These are phyloP conservation scores for Subanguina moxae DNA, from an alignment of 1,140 invertebrate genomes.

Conservation along the genomic window DNA sequence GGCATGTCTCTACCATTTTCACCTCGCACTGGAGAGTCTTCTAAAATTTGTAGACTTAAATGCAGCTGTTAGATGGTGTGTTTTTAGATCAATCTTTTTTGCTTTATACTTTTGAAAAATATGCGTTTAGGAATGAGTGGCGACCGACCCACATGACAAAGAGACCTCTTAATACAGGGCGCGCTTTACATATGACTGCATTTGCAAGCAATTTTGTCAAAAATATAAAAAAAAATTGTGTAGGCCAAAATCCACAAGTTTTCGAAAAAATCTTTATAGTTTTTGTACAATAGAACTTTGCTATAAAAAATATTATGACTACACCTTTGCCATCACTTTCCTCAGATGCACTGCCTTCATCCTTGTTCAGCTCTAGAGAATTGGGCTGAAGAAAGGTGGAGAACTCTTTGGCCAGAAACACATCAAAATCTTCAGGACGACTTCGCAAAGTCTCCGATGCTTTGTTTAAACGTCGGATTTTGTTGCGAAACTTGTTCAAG, in stretches of 20 bases:
- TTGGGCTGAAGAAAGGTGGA: slow-evolving; percentile 12
- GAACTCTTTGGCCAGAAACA: slow-evolving; percentile 28
- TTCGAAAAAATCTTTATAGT: too few relatives aligned
- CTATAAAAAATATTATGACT: neutral
- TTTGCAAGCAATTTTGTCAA: too few relatives aligned
- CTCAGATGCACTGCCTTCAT: slow-evolving; percentile 2
- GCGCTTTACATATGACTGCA: too few relatives aligned
- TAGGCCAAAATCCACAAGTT: too few relatives aligned
- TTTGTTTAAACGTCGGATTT: slow-evolving; percentile 27
- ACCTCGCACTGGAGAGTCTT: neutral
- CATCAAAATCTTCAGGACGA: slow-evolving; percentile 3
- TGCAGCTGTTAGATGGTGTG: neutral
- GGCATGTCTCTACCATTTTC: neutral
- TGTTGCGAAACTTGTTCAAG: slow-evolving; percentile 26
- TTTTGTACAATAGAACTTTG: too few relatives aligned
- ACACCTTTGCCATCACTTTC: neutral
- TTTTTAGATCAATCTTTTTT: too few relatives aligned
- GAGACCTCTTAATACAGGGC: too few relatives aligned
- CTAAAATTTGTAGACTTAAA: neutral
- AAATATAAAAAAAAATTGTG: too few relatives aligned
- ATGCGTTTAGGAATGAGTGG: too few relatives aligned
- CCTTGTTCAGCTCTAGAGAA: slow-evolving; percentile 16
- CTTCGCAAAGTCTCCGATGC: slow-evolving; percentile 11
- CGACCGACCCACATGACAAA: too few relatives aligned
- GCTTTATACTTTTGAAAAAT: too few relatives aligned